phyloP scores from a whole-genome alignment of 2,888 invertebrate species.

The Rhingia campestris region DNA sequence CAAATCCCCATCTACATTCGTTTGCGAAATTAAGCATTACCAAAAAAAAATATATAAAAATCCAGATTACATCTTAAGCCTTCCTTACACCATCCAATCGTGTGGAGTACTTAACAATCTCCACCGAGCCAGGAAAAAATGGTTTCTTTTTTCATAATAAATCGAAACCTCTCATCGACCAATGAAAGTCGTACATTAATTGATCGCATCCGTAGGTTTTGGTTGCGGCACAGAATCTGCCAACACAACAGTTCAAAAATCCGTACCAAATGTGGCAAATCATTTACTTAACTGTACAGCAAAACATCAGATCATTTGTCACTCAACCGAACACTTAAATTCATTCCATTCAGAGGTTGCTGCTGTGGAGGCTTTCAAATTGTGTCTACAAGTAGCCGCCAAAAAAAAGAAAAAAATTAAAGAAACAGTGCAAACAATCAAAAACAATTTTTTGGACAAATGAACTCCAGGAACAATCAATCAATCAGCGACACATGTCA shows the following conservation, averaged over 20 bases:
- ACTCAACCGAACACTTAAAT: slow-evolving; percentile 24
- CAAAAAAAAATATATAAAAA: slow-evolving; percentile 26
- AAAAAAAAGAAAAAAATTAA: background rate
- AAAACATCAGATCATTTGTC: slow-evolving; percentile 43
- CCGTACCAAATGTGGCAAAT: slow-evolving; percentile 30
- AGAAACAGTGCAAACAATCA: background rate
- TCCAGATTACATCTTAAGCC: slow-evolving; percentile 67
- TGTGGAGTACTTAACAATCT: slow-evolving; percentile 6
- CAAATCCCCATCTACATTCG: background rate
- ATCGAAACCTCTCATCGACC: slow-evolving; percentile 6
- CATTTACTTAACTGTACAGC: slow-evolving; percentile 49
- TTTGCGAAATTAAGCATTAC: slow-evolving; percentile 43
- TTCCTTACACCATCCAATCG: slow-evolving; percentile 32
- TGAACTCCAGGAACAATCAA: slow-evolving; percentile 53
- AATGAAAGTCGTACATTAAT: slow-evolving; percentile 40
- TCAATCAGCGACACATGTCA: slow-evolving; percentile 45
- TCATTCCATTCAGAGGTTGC: background rate
- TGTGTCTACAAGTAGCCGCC: slow-evolving; percentile 4
- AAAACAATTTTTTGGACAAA: slow-evolving; percentile 17
- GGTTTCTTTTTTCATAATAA: too few relatives aligned
- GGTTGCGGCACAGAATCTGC: slow-evolving; percentile 15
- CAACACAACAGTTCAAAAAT: slow-evolving; percentile 25
- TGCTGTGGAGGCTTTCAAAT: slow-evolving; percentile 16
- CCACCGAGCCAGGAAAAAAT: slow-evolving; percentile 4
- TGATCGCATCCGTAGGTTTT: slow-evolving; percentile 47